Evolutionary conservation across 1,140 invertebrate species (phyloP), one percentile per base, ranked within the genome.

Genomic region (Eulimnadia texana): DNA sequence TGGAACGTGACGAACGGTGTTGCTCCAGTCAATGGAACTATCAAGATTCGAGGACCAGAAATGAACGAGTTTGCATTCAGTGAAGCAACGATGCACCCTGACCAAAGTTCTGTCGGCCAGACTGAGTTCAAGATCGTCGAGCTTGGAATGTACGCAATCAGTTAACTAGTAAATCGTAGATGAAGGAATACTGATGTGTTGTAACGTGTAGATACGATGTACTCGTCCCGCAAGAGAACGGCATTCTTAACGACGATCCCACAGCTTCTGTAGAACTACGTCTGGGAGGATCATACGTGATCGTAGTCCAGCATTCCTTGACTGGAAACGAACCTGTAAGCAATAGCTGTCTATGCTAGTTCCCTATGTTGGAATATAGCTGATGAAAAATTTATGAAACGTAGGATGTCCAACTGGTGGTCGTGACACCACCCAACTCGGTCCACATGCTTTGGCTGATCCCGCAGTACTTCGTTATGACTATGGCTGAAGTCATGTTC

Each of bases 381-480:
- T n/a, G n/a, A n/a, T n/a, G n/a, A n/a, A n/a, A n/a, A n/a, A n/a
- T n/a, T n/a, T n/a, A n/a, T n/a, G n/a, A n/a, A n/a, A n/a, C n/a
- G n/a, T n/a, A 58, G 47, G 28, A 60, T 29, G 53, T 58, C 2
- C 28, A 50, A 19, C 24, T 64, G 13, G 20, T 53, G 20, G 42
- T 57, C 3, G 68, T 88, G 1, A 84, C 86, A 0, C 68, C 75
- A 25, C 77, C 84, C 1, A 90, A 86, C 67, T 79, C 76, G 0
- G 70, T 94, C 3, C 84, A 84, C 64, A 90, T 94, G 64, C 69
- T 91, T 0, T 90, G 83, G 83, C 77, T 93, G 64, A 70, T 94
- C 16, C 90, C 91, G 0, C 91, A 94, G 70, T 92, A 93, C 69
- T 72, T 93, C 23, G 72, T 93, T 0, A 84, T 95, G 63, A 93